phyloP scores from a whole-genome alignment of 92 coral and sea anemone genomes.

The Muricea muricata region DNA sequence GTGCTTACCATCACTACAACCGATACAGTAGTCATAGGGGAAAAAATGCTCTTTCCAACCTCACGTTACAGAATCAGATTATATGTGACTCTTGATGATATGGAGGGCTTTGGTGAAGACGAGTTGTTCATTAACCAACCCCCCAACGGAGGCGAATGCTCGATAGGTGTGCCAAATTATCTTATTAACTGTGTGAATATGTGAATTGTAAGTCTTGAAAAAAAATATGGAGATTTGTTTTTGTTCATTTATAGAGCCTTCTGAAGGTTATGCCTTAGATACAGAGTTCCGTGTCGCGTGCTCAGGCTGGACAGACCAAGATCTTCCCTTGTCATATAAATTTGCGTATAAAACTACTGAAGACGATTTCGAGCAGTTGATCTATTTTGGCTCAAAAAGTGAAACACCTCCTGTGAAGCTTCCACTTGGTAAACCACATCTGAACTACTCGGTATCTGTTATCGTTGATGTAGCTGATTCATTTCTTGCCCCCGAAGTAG shows the following conservation, averaged over 20 bases:
- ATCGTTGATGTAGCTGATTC: constrained; percentile 58
- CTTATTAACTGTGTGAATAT: too few relatives aligned
- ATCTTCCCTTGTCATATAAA: constrained; percentile 69
- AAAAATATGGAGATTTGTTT: too few relatives aligned
- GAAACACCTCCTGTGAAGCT: constrained; percentile 27
- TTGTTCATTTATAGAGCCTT: too few relatives aligned
- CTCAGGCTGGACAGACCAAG: constrained; percentile 74
- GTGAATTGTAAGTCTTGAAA: too few relatives aligned
- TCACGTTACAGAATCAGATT: constrained; percentile 25
- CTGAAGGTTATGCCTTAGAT: constrained; percentile 80
- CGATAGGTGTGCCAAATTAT: constrained; percentile 1
- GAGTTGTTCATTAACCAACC: constrained; percentile 31
- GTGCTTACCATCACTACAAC: background rate
- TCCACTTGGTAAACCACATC: constrained; percentile 47
- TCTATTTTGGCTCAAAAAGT: constrained; percentile 54
- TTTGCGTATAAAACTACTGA: constrained; percentile 61
- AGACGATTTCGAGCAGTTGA: constrained; percentile 60
- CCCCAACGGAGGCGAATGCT: constrained; percentile 8
- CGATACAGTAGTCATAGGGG: background rate
- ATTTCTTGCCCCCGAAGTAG: background rate
- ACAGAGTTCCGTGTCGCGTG: constrained; percentile 74
- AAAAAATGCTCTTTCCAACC: background rate
- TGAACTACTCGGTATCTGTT: constrained; percentile 31
- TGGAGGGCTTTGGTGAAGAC: constrained; percentile 9
- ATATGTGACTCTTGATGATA: background rate